Base-by-base conservation (phyloP, 1,140 invertebrate genomes). In the Trichogramma pretiosum region DNA sequence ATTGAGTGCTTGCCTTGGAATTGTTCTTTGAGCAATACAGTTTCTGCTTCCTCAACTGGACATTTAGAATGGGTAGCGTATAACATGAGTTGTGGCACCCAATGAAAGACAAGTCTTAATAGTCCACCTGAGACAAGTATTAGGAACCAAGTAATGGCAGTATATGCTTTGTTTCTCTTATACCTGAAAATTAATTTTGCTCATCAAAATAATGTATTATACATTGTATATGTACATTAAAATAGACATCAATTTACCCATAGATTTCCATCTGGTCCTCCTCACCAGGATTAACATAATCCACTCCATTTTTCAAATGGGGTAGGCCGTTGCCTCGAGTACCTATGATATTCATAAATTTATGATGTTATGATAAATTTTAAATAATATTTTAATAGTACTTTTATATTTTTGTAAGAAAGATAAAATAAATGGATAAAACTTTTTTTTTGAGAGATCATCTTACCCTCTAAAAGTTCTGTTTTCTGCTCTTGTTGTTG, bases 231-330 rank as follows among this genome's bases (percentile, higher is more conserved):
- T 1, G 4, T 21, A 34, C 24, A 44, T 42, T n/a, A n/a, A n/a
- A n/a, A n/a, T n/a, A n/a, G 18, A 19, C 5, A n/a, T n/a, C n/a
- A 48, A 48, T 53, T 43, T 59, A 72, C 69, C 69, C 68, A 56
- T 71, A 68, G 57, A 69, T 73, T 66, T 77, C 77, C 82, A 85
- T 84, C 59, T 84, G 78, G 59, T 85, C 83, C 55, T 84, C 80
- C 64, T 81, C 74, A 34, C 75, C 77, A 42, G 68, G 67, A 59
- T 85, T 84, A 47, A 85, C 64, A 53, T 74, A 77, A 53, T 78
- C 74, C 28, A 72, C 65, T 18, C 69, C 68, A 59, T 63, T 66
- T 23, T 72, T 73, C 2, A 67, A 54, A 38, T 65, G 68, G 42
- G 64, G 52, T 35, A 71, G 59, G 33, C 61, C 62, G 36, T 70